These are phyloP conservation scores for Callorhinus ursinus DNA, from an alignment of 2,113 vertebrate genomes.

Conservation along the genomic window DNA sequence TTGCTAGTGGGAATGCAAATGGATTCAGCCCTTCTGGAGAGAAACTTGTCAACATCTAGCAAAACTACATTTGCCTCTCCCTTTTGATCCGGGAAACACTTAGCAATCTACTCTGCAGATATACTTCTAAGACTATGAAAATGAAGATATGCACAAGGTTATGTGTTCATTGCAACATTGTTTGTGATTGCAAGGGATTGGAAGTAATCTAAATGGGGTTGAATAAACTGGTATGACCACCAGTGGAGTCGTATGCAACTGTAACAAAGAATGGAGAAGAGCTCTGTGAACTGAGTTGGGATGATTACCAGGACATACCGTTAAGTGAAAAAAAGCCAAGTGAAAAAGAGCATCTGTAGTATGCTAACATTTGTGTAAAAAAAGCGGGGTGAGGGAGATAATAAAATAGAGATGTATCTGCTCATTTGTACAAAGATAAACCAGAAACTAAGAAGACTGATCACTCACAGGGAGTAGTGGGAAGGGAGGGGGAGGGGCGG, in stretches of 20 bases:
- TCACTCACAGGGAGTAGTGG: too few relatives aligned
- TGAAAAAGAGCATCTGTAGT: neutral
- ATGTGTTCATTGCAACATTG: neutral
- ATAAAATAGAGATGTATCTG: neutral
- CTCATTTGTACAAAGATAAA: neutral
- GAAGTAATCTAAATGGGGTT: too few relatives aligned
- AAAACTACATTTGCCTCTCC: neutral
- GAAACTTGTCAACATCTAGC: neutral
- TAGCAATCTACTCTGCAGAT: neutral
- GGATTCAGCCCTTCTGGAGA: neutral
- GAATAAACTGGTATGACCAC: neutral
- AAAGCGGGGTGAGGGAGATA: neutral
- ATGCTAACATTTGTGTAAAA: neutral
- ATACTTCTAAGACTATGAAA: neutral
- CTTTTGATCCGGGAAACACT: too few relatives aligned
- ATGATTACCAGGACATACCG: neutral
- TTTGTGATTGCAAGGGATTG: neutral
- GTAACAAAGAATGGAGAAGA: neutral
- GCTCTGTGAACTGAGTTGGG: neutral
- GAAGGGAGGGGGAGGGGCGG: neutral
- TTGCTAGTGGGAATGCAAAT: neutral
- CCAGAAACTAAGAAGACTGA: neutral
- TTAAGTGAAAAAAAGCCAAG: neutral
- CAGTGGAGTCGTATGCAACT: neutral
- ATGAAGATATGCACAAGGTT: neutral